Evolutionary conservation across 2,113 vertebrate species (phyloP), one percentile per base, ranked within the genome.

Genomic region (Phalacrocorax aristotelis): DNA sequence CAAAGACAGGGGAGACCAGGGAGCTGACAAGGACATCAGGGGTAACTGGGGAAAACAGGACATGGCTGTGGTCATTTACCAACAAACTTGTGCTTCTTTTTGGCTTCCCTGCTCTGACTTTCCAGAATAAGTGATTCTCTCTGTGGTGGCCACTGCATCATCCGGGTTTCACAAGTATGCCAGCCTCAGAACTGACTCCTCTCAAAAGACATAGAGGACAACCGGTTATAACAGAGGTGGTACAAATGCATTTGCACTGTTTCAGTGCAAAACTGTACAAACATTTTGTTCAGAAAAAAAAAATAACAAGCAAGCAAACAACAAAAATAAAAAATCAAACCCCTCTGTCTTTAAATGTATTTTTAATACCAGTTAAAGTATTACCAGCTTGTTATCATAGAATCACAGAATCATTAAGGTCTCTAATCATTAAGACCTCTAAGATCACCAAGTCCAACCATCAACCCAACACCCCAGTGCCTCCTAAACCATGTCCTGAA

Each of bases 161-260:
- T 58, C 23, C 44, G 11, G 15, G 18, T 70, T 80, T 75, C 20
- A 10, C 0, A 1, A 49, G 6, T 14, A 23, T 1, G 2, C 3
- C 18, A 72, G 14, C 16, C 15, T 16, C 44, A 32, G 46, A 52
- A 9, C 5, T 27, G 9, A 32, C 13, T 93, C 20, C 3, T 32
- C 23, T 66, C 20, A 17, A 51, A 78, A 29, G 15, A 42, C 3
- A 7, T 8, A 27, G 22, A 29, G 3, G n/a, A 36, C 9, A 8
- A 3, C 9, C 60, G 3, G 1, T 10, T 84, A 49, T 32, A 54
- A 20, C 7, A 87, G 15, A 84, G 20, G 5, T 46, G 5, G 10
- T 58, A 46, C 6, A 62, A 71, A 22, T 5, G 60, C 11, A 68
- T 60, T 60, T 29, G 4, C 19, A n/a, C 11, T 38, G 0, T 55